Percentiles rank a stretch among this genome's conserved stretches.
These are phyloP conservation scores for Trichogramma pretiosum DNA, from an alignment of 1,140 invertebrate genomes.

Conservation along the genomic window DNA sequence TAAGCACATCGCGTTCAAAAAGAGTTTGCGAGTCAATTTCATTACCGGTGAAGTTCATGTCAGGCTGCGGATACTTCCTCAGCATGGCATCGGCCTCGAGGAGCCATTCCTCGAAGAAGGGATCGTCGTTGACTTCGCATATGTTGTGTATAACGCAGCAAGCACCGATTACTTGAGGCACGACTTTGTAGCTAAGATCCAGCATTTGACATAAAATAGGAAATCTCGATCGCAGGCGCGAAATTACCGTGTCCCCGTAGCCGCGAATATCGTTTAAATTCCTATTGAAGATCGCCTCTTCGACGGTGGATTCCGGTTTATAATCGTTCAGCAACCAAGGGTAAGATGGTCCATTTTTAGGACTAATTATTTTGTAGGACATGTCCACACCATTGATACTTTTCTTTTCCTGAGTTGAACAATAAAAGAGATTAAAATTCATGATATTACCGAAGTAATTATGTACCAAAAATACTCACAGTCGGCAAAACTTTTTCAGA, in stretches of 20 bases:
- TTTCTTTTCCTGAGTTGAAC: conserved; percentile 19
- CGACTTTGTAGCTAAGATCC: conserved; percentile 26
- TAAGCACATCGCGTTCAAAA: conserved; percentile 21
- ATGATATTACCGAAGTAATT: conserved; percentile 3
- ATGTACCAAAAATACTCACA: conserved; percentile 16
- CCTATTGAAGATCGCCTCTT: conserved; percentile 24
- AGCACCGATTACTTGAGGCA: conserved; percentile 26
- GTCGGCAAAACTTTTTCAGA: conserved; percentile 25
- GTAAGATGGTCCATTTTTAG: conserved; percentile 21
- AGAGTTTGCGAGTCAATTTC: background rate
- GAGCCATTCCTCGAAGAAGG: conserved; percentile 22
- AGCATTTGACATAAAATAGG: conserved; percentile 24
- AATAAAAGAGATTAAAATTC: conserved; percentile 5
- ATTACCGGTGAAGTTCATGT: conserved; percentile 19
- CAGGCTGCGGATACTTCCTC: conserved; percentile 25
- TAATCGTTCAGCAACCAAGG: conserved; percentile 26
- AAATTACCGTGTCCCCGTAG: conserved; percentile 23
- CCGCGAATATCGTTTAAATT: conserved; percentile 21
- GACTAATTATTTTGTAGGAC: conserved; percentile 26
- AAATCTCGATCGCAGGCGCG: conserved; percentile 24
- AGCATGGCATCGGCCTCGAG: conserved; percentile 9
- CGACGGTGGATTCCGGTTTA: background rate
- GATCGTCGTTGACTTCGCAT: conserved; percentile 23
- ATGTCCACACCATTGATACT: conserved; percentile 23
- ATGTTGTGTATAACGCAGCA: conserved; percentile 31